phyloP scores from a whole-genome alignment of 2,113 vertebrate species.

The Rhabdomys dilectus region DNA sequence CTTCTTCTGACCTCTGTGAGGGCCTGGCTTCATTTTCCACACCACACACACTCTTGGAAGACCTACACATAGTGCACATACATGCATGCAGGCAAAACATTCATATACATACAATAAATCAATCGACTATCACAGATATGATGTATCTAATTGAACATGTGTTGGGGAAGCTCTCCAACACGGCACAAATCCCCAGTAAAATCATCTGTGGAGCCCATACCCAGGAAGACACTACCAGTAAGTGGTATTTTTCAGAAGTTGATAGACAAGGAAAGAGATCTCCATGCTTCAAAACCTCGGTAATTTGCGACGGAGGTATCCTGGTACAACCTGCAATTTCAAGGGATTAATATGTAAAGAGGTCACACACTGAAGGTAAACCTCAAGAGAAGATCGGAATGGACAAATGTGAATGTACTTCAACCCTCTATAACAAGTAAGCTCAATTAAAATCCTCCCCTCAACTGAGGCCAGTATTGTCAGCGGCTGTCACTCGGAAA shows the following conservation, averaged over 20 bases:
- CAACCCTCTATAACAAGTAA: not conserved
- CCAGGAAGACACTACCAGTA: not conserved
- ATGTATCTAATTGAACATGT: not conserved
- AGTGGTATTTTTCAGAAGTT: not conserved
- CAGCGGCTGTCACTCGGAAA: not conserved
- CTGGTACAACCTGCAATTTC: not conserved
- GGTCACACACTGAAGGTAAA: not conserved
- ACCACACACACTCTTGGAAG: not conserved
- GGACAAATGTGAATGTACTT: not conserved
- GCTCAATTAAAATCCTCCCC: not conserved
- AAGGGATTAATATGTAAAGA: not conserved
- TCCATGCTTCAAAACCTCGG: not conserved
- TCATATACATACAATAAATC: not conserved
- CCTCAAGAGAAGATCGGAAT: not conserved
- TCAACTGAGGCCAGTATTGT: not conserved
- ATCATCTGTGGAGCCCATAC: not conserved
- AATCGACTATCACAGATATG: not conserved
- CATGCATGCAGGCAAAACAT: not conserved
- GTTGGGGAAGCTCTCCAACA: not conserved
- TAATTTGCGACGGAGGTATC: not conserved
- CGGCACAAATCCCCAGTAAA: not conserved
- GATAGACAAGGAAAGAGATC: not conserved
- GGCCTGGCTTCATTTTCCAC: not conserved
- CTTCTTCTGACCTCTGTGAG: not conserved
- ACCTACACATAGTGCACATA: not conserved